Evolutionary conservation across 35 echinoderm and acorn worm species (phyloP).

Genomic region (Acanthaster planci): DNA sequence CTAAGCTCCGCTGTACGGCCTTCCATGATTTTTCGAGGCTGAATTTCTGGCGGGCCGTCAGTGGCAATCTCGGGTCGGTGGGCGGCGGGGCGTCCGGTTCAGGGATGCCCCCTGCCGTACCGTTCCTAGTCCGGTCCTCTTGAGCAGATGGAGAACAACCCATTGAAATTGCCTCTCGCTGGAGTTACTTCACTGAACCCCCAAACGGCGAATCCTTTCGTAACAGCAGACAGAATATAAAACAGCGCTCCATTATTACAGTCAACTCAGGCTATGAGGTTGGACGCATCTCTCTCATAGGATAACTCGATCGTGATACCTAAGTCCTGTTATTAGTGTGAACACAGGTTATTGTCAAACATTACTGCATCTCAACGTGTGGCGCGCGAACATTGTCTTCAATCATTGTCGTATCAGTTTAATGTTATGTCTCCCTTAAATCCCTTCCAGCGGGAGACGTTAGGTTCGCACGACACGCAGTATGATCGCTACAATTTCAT

Average conservation of each 20-base stretch:
- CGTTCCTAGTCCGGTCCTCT: conserved; percentile 30
- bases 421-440: too few species aligned
- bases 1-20: conserved; percentile 84
- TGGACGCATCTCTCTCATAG: not conserved
- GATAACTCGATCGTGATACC: too few species aligned
- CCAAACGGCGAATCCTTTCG: too few species aligned
- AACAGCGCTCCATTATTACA: not conserved
- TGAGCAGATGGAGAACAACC: not conserved
- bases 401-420: too few species aligned
- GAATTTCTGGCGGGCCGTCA: conserved; percentile 95
- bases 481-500: too few species aligned
- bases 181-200: too few species aligned
- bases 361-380: too few species aligned
- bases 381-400: too few species aligned
- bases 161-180: not conserved
- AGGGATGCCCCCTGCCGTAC: conserved; percentile 18
- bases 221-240: not conserved
- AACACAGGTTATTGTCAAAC: too few species aligned
- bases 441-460: too few species aligned
- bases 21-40: conserved; percentile 99
- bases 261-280: not conserved
- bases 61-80: conserved; percentile 82
- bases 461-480: too few species aligned
- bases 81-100: conserved; percentile 71
- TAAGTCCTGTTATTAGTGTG: too few species aligned